These are phyloP conservation scores for Acestrorhynchus altus DNA, from an alignment of 2,797 vertebrate species.

Conservation along the genomic window DNA sequence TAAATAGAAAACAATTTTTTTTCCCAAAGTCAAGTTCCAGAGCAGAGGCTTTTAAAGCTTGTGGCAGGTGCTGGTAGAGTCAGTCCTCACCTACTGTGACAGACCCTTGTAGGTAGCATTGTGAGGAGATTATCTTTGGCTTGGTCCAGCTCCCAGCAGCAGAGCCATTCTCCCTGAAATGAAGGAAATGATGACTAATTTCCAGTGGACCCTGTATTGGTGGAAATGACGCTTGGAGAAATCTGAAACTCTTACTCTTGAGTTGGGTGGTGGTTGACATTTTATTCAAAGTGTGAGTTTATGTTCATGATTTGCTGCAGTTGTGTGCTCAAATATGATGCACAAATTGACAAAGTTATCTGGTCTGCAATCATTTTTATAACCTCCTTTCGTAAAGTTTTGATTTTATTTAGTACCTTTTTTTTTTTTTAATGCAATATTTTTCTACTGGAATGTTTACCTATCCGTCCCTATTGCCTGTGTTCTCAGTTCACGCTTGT, in stretches of 20 bases:
- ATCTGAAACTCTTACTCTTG: not conserved
- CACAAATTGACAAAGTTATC: not conserved
- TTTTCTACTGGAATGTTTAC: not conserved
- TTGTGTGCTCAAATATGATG: not conserved
- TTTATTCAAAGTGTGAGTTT: not conserved
- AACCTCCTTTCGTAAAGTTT: not conserved
- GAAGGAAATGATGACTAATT: constrained; percentile 48
- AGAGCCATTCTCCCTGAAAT: not conserved
- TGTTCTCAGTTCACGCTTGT: not conserved
- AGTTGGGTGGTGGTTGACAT: not conserved
- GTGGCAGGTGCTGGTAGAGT: not conserved
- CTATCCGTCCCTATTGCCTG: not conserved
- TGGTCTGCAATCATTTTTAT: not conserved
- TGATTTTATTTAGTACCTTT: not conserved
- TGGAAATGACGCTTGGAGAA: constrained; percentile 33
- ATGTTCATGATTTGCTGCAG: not conserved
- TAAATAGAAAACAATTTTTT: not conserved
- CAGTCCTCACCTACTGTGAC: not conserved
- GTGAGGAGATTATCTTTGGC: not conserved
- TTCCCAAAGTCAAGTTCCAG: not conserved
- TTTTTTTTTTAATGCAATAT: not conserved
- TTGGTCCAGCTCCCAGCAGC: not conserved
- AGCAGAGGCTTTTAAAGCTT: not conserved
- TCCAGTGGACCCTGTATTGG: constrained; percentile 36
- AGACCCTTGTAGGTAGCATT: not conserved